Evolutionary conservation across 2,113 vertebrate species (phyloP).

Genomic region (Apaloderma vittatum): DNA sequence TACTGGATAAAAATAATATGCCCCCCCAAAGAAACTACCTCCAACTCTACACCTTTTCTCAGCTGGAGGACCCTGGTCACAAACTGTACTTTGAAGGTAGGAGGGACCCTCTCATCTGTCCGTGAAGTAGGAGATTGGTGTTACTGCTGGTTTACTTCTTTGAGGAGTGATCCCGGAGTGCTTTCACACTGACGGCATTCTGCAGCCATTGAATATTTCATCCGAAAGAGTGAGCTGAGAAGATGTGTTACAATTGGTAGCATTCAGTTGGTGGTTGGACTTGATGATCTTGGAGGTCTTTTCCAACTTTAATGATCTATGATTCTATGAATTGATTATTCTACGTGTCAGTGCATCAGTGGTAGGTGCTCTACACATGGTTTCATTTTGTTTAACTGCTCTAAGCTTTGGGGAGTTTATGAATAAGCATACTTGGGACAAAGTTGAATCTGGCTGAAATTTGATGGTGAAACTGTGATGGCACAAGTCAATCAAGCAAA

Average conservation of each 20-base stretch:
- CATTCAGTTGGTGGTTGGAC: no score
- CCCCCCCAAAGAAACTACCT: neutral
- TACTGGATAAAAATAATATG: neutral
- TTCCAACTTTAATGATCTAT: no score
- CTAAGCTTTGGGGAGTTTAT: neutral
- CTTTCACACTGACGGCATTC: neutral
- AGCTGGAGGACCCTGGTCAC: neutral
- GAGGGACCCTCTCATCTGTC: neutral
- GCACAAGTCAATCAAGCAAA: neutral
- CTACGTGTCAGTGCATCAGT: neutral
- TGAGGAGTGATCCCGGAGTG: fast-evolving
- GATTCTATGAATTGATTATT: neutral
- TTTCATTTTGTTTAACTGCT: neutral
- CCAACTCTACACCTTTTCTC: neutral
- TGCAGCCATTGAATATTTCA: neutral
- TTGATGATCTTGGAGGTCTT: no score
- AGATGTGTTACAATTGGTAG: no score
- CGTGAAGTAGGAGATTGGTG: neutral
- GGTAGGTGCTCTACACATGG: neutral
- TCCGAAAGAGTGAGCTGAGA: neutral
- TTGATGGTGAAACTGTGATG: neutral
- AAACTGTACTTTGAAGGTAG: neutral
- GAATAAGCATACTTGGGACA: neutral
- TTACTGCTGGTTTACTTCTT: neutral
- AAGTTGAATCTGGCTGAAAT: neutral